Evolutionary conservation across 2,888 invertebrate species (phyloP), one percentile per base, ranked within the genome.

Genomic region (Rhingia campestris): DNA sequence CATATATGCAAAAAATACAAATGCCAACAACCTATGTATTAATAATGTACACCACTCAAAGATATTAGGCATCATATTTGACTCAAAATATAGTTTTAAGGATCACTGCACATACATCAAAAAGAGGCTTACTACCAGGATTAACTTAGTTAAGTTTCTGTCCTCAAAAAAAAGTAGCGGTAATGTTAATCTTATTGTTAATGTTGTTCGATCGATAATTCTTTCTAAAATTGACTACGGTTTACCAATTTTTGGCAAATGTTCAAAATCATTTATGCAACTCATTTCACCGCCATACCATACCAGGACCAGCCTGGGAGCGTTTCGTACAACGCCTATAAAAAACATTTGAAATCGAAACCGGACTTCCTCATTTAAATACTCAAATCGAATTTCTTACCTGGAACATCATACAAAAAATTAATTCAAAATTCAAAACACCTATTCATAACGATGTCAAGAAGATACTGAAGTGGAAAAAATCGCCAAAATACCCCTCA

Each of bases 271-370:
- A 30, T 49, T 10, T 22, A 22, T 6, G 6, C 32, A 49, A 32
- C 22, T 63, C 4, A 64, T 64, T 5, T 37, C 51, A 39, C 39
- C 64, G 22, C 64, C 64, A n/a, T 64, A 64, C 12, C 51, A 59
- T 4, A 41, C 41, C 22, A 41, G 59, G 7, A 59, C 39, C 12
- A 41, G 59, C 30, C 14, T 59, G 43, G n/a, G 12, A 30, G 59
- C 59, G 5, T 64, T 64, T 35, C 39, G 64, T 22, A 64, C 51
- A 12, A 64, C 51, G 2, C 64, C 49, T 10, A 67, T 37, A 10
- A 9, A n/a, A 6, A 54, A 54, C 54, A 43, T 54, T 3, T 35
- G n/a, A 54, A 2, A 67, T 54, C 0, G 67, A 54, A 10, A n/a
- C 49, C 30, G 63, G 63, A 22, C 22, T 64, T 5, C 63, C 47